phyloP scores from a whole-genome alignment of 1,140 invertebrate species.

The Pseudoatta argentina region DNA sequence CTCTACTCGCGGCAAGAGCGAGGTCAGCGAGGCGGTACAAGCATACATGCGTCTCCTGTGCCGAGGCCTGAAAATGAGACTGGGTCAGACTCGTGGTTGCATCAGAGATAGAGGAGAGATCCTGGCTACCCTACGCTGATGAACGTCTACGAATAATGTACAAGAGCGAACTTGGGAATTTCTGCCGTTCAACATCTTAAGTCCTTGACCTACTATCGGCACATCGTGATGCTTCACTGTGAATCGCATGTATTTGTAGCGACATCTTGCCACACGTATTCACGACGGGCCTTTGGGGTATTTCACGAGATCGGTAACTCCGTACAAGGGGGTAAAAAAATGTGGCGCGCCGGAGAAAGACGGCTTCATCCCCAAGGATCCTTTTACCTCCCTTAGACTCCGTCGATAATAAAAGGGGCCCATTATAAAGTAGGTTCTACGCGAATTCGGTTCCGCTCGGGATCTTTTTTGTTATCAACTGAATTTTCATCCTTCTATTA shows the following conservation, averaged over 20 bases:
- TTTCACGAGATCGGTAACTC: constrained; percentile 61
- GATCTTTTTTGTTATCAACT: constrained; percentile 58
- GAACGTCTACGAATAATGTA: background rate
- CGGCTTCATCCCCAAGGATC: constrained; percentile 19
- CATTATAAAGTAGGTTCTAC: background rate
- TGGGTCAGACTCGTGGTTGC: constrained; percentile 80
- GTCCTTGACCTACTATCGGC: constrained; percentile 81
- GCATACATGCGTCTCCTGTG: constrained; percentile 51
- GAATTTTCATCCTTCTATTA: background rate
- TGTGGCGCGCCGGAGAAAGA: background rate
- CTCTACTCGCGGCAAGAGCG: constrained; percentile 80
- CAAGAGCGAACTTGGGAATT: constrained; percentile 32
- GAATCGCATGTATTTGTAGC: constrained; percentile 32
- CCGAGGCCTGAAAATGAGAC: constrained; percentile 76
- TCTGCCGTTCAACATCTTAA: constrained; percentile 55
- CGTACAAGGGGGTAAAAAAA: constrained; percentile 15
- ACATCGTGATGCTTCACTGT: constrained; percentile 12
- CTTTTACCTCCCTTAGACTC: constrained; percentile 48
- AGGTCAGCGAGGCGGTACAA: constrained; percentile 78
- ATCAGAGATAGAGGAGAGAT: constrained; percentile 71
- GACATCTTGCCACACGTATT: constrained; percentile 70
- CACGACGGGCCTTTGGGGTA: background rate
- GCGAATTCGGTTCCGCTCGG: background rate
- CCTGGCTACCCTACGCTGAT: constrained; percentile 26
- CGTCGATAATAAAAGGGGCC: constrained; percentile 57